Base-by-base conservation (phyloP, 2,797 vertebrate species). In the Halcyon badia region DNA sequence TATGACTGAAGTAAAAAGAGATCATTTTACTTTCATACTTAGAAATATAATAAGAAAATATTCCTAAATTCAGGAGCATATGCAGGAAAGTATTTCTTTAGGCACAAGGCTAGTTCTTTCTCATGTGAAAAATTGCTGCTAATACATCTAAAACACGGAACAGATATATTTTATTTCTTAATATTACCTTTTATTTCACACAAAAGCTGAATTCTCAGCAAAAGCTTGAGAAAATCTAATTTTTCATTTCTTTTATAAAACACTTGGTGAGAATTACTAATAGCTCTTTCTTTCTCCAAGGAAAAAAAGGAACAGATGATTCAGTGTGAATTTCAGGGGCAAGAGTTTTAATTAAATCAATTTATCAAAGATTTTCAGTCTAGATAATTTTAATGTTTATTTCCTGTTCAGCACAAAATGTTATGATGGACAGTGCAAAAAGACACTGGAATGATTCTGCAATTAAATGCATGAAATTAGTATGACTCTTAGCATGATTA, bases 341-440 rank as follows among this genome's bases (percentile, higher is more conserved):
- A 2, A 92, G 90, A 95, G 9, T 33, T 93, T 81, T 90, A 95
- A 95, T 97, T 88, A 93, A 82, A 94, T 90, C 46, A 73, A 71
- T 94, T 90, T 92, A 88, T 94, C 62, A 94, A 83, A 92, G 51
- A 86, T 86, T 86, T 94, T 90, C 60, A 62, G 39, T 56, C 79
- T 46, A 91, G 75, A 66, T 73, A 82, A 79, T 70, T 77, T 83
- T 26, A 11, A 18, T 88, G 20, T 76, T 96, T 91, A 83, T 73
- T 90, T 91, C 33, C 37, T 70, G 41, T 57, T 84, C 33, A 72
- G 37, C 20, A 91, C 56, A 91, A 96, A 84, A 82, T 72, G 68
- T 44, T 56, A 65, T 57, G 65, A 93, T 48, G 83, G 77, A 79
- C 85, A 87, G 21, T 60, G 42, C 20, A 84, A 37, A 79, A 95